These are phyloP conservation scores for Galbula dea DNA, from an alignment of 2,113 vertebrate species.

Conservation along the genomic window DNA sequence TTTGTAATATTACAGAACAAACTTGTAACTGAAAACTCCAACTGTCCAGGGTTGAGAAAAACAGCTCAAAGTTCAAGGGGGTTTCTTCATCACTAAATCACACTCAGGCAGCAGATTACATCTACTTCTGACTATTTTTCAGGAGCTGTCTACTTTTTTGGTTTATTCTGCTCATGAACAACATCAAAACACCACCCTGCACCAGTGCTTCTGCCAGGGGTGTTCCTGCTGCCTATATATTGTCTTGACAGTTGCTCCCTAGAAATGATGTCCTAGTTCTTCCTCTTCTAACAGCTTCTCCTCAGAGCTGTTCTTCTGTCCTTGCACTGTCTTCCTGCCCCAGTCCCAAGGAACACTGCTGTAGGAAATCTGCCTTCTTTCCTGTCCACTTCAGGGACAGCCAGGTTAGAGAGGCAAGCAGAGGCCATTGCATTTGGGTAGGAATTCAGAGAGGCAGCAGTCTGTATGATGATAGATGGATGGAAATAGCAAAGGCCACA, in stretches of 20 bases:
- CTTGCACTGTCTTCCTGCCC: background rate
- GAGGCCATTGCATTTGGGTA: background rate
- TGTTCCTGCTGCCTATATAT: background rate
- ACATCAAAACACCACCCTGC: background rate
- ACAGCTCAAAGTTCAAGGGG: background rate
- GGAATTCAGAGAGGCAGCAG: background rate
- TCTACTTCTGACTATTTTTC: background rate
- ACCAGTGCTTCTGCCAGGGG: no score
- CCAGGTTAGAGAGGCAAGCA: background rate
- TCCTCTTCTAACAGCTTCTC: background rate
- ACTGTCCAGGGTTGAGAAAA: background rate
- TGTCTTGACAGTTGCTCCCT: background rate
- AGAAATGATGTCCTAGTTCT: background rate
- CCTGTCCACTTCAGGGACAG: background rate
- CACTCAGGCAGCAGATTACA: background rate
- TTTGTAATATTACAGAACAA: conserved; percentile 28
- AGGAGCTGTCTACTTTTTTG: background rate
- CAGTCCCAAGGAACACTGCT: background rate
- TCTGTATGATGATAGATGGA: background rate
- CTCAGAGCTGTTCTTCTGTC: background rate
- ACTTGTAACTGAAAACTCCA: conserved; percentile 37
- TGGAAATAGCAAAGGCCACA: background rate
- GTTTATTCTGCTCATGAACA: background rate
- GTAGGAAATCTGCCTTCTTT: background rate
- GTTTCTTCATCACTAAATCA: background rate